Conservation (phyloP, 1,140 invertebrate species). For the Parasteatoda tepidariorum region DNA sequence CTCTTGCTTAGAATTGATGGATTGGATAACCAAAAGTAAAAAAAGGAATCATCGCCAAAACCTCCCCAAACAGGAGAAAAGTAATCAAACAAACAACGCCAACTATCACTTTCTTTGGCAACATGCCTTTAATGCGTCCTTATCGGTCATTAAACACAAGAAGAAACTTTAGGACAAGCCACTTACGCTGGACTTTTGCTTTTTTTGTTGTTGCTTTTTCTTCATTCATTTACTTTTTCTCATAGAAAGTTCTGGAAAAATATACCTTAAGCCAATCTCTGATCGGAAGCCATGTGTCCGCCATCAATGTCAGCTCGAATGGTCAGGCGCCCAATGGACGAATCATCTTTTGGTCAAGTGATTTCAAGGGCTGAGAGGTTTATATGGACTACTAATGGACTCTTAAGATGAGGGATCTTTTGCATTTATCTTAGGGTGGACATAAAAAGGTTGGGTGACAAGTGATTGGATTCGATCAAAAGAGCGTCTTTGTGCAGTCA, state of each 20-base stretch:
- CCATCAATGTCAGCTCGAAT: not conserved
- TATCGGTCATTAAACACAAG: conserved; percentile 57
- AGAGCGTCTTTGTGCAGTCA: no score
- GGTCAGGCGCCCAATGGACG: conserved; percentile 1
- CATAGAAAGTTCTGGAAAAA: not conserved
- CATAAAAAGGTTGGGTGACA: no score
- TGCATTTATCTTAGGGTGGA: no score
- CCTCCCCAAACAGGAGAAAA: conserved; percentile 18
- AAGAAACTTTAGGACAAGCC: conserved; percentile 18
- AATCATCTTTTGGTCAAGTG: not conserved
- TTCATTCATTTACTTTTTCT: not conserved
- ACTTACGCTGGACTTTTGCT: conserved; percentile 8
- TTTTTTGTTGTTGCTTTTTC: not conserved
- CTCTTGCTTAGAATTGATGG: no score
- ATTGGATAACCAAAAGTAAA: not conserved
- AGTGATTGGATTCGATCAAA: no score
- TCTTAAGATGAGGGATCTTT: no score
- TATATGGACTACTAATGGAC: not conserved
- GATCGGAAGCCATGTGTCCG: conserved; percentile 29
- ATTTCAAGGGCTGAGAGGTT: no score
- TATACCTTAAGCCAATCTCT: conserved; percentile 18
- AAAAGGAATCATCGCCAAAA: not conserved
- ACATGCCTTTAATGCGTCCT: conserved; percentile 47
- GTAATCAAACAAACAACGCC: conserved; percentile 32
- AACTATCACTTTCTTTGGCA: conserved; percentile 10